Conservation (phyloP, 2,113 vertebrate genomes). For the Ceyx margarethae region DNA sequence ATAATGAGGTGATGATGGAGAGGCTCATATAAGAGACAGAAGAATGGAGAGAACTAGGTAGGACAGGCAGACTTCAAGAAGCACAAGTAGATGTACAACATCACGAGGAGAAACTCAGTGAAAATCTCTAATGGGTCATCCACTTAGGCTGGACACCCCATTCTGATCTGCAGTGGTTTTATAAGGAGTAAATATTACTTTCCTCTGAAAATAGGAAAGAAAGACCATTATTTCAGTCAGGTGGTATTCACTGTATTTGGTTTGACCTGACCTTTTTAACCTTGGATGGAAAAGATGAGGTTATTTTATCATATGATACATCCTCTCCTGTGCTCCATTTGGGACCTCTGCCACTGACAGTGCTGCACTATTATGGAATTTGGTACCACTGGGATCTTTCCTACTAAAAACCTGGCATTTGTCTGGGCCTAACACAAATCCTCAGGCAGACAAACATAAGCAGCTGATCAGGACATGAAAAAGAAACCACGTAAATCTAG, state of each 20-base stretch:
- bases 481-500: neutral
- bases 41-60: neutral
- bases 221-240: slow-evolving; percentile 5
- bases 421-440: neutral
- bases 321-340: neutral
- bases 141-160: neutral
- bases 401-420: neutral
- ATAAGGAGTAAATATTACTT: neutral
- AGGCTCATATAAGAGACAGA: neutral
- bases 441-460: neutral
- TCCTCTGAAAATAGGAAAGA: slow-evolving; percentile 23
- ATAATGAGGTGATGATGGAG: neutral
- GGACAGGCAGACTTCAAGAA: neutral
- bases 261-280: neutral
- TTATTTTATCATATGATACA: neutral
- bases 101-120: neutral
- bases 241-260: neutral
- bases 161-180: neutral
- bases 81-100: neutral
- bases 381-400: neutral
- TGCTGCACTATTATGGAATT: neutral
- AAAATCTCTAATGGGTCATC: neutral
- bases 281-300: neutral
- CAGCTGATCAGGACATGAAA: neutral
- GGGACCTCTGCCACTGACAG: neutral